A percentile compares a stretch with the other conserved stretches of the same genome.
These are phyloP conservation scores for Pachypsylla venusta DNA, from an alignment of 1,140 invertebrate genomes.

Conservation along the genomic window DNA sequence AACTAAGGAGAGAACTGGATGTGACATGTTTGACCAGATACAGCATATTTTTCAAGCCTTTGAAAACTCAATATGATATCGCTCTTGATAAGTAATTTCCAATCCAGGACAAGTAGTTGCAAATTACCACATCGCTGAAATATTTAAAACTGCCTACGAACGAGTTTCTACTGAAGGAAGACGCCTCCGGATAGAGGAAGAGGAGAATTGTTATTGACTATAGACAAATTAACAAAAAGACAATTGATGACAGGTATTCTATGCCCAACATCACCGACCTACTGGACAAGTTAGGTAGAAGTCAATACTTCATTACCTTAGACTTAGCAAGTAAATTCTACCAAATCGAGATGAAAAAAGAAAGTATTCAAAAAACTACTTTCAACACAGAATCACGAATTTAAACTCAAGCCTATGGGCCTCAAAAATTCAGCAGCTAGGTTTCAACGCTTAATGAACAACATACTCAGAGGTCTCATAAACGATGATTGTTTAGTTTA, in stretches of 20 bases:
- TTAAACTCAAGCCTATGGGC: slow-evolving; percentile 32
- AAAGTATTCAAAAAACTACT: slow-evolving; percentile 33
- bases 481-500: slow-evolving; percentile 19
- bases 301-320: slow-evolving; percentile 31
- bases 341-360: slow-evolving; percentile 32
- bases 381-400: slow-evolving; percentile 32
- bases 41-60: too few species aligned
- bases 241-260: slow-evolving; percentile 31
- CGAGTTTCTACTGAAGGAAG: too few species aligned
- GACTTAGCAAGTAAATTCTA: slow-evolving; percentile 35
- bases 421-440: slow-evolving; percentile 31
- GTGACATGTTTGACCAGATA: too few species aligned
- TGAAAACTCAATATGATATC: too few species aligned
- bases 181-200: slow-evolving; percentile 22
- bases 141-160: too few species aligned
- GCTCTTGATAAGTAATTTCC: too few species aligned
- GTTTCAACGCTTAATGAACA: slow-evolving; percentile 33
- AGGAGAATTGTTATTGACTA: slow-evolving; percentile 30
- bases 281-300: slow-evolving; percentile 29
- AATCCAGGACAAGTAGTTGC: too few species aligned
- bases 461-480: slow-evolving; percentile 21
- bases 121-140: too few species aligned
- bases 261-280: slow-evolving; percentile 37
- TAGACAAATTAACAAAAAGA: slow-evolving; percentile 28
- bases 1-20: too few species aligned